These are phyloP conservation scores for Eueides isabella DNA, from an alignment of 1,140 invertebrate species.

Conservation along the genomic window DNA sequence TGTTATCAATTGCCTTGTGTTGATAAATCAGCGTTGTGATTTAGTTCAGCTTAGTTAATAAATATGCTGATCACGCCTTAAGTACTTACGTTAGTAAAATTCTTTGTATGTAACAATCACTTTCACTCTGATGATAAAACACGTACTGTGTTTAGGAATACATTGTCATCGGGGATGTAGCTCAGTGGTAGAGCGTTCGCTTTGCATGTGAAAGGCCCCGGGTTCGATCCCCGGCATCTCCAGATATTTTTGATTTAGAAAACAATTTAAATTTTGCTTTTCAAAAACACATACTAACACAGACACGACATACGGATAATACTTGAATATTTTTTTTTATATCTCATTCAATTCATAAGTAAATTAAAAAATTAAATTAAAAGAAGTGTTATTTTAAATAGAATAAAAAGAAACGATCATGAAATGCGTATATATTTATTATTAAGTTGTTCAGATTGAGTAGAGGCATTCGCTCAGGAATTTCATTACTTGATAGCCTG, in stretches of 20 bases:
- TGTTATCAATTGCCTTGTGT: too few species aligned
- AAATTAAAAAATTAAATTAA: too few species aligned
- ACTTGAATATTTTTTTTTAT: too few species aligned
- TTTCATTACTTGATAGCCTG: conserved; percentile 39
- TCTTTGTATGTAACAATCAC: too few species aligned
- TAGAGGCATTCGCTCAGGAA: conserved; percentile 33
- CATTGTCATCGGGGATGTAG: conserved; percentile 76
- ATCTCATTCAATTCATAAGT: too few species aligned
- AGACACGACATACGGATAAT: too few species aligned
- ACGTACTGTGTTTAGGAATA: background rate
- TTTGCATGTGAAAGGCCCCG: conserved; percentile 86
- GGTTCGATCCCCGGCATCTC: conserved; percentile 55
- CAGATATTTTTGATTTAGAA: conserved; percentile 33
- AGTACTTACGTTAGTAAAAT: too few species aligned
- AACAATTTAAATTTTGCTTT: conserved; percentile 11
- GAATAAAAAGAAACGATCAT: conserved; percentile 39
- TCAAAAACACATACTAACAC: too few species aligned
- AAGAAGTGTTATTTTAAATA: too few species aligned
- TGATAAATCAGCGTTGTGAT: too few species aligned
- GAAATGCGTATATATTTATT: conserved; percentile 38
- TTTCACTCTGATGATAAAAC: background rate
- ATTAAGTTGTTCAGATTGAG: conserved; percentile 46
- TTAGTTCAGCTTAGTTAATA: too few species aligned
- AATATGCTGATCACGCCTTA: too few species aligned
- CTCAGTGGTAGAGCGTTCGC: conserved; percentile 93